Conservation (phyloP, 2,888 invertebrate genomes). For the Hyposoter dolosus region DNA sequence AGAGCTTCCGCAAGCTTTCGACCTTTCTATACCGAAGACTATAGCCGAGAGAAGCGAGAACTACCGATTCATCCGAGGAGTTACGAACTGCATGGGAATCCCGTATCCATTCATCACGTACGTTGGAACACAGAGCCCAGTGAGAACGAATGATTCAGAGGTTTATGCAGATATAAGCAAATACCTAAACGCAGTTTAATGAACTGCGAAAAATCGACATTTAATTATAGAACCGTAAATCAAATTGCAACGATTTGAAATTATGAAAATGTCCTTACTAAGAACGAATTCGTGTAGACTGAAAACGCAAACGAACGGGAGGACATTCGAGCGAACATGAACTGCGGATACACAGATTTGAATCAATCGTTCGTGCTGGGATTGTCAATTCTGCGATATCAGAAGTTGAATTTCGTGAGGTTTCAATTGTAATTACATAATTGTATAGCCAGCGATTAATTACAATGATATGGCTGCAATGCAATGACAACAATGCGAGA, state of each 20-base stretch:
- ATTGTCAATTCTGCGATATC: no score
- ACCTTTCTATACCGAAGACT: constrained; percentile 16
- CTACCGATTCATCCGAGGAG: constrained; percentile 34
- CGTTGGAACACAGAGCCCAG: neutral
- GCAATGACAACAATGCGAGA: neutral
- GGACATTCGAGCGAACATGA: neutral
- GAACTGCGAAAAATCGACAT: neutral
- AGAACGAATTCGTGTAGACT: neutral
- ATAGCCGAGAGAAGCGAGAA: constrained; percentile 9
- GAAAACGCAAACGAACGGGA: neutral
- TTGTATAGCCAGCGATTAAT: neutral
- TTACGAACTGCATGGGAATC: constrained; percentile 35
- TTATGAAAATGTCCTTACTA: neutral
- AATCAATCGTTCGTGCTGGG: no score
- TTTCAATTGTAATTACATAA: neutral
- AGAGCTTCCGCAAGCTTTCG: constrained; percentile 30
- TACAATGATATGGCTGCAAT: neutral
- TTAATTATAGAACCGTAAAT: neutral
- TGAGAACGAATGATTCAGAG: constrained; percentile 2
- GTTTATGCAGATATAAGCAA: neutral
- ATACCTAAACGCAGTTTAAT: constrained; percentile 1
- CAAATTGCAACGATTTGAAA: neutral
- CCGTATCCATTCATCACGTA: constrained; percentile 31
- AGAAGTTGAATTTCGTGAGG: neutral
- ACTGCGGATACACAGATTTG: neutral